Evolutionary conservation across 1,140 invertebrate genomes (phyloP), one percentile per base, ranked within the genome.

Genomic region (Apolygus lucorum): DNA sequence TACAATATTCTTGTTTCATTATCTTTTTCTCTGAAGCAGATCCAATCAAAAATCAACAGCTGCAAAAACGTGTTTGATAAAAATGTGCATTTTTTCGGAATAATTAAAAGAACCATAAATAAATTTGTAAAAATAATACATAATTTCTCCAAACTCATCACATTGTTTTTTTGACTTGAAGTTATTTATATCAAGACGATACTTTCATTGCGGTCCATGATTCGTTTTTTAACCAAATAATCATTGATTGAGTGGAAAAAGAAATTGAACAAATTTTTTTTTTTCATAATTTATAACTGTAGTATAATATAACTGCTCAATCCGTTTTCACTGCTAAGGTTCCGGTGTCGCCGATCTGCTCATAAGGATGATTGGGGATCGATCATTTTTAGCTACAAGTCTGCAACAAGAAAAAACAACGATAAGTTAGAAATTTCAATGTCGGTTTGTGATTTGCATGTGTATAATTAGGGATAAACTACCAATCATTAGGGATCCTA

Each of bases 331-430:
- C 34, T 42, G 34, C 34, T 42, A 42, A 42, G 34, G 34, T 42
- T 42, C 34, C 4, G 34, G 34, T 42, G 34, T 42, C 34, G 34
- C 17, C 34, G 34, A 42, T 42, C 34, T 42, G 34, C 34, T 42
- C 34, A 17, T 42, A 42, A 17, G 34, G 34, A 42, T 17, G 34
- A 42, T 42, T 42, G 34, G 34, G 34, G 17, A 42, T 42, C 34
- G 34, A 42, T 42, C 4, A 42, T 42, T 17, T 8, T 42, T 17
- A 42, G 69, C 63, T 70, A 70, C 64, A 70, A 70, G 63, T 70
- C 69, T 70, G 63, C 17, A 69, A 69, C 14, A 28, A 22, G n/a
- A 64, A 63, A 24, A 63, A 64, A 63, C n/a, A 13, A 17, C 17
- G 8, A n/a, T 8, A 68, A 68, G 14, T 2, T 24, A 52, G 26